Conservation (phyloP, 1,140 invertebrate genomes). For the Drosophila sp. region DNA sequence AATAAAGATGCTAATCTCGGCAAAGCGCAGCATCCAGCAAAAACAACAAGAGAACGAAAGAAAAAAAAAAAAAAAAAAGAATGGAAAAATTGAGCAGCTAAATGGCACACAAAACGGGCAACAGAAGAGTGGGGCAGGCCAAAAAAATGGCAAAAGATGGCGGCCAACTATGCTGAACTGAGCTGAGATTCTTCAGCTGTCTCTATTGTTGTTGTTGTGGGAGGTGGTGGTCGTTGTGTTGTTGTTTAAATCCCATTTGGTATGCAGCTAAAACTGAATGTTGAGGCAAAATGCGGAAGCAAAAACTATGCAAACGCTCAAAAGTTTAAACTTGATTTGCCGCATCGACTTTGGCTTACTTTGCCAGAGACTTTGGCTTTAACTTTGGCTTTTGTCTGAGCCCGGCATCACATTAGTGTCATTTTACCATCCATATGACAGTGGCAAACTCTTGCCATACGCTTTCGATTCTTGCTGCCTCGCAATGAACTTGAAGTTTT, state of each 20-base stretch:
- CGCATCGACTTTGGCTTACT: slow-evolving; percentile 36
- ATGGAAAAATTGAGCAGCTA: slow-evolving; percentile 54
- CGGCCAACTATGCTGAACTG: slow-evolving; percentile 42
- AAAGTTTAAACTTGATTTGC: slow-evolving; percentile 73
- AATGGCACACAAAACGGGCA: slow-evolving; percentile 56
- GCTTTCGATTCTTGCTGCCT: slow-evolving; percentile 19
- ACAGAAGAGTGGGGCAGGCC: slow-evolving; percentile 32
- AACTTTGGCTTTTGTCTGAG: slow-evolving; percentile 21
- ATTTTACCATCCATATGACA: slow-evolving; percentile 46
- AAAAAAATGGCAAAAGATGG: slow-evolving; percentile 38
- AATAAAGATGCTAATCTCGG: slow-evolving; percentile 81
- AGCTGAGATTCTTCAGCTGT: slow-evolving; percentile 55
- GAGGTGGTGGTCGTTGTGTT: slow-evolving; percentile 13
- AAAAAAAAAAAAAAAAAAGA: slow-evolving; percentile 29
- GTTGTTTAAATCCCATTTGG: slow-evolving; percentile 62
- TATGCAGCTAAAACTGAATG: slow-evolving; percentile 52
- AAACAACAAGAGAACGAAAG: slow-evolving; percentile 17
- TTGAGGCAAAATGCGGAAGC: slow-evolving; percentile 13
- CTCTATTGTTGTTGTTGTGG: slow-evolving; percentile 33
- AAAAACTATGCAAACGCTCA: slow-evolving; percentile 56
- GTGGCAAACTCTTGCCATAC: slow-evolving; percentile 8
- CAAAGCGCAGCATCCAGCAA: slow-evolving; percentile 57
- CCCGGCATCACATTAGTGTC: slow-evolving; percentile 50
- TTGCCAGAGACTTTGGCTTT: slow-evolving; percentile 42
- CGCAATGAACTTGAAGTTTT: slow-evolving; percentile 14